phyloP scores from a whole-genome alignment of 2,113 vertebrate species.

The Tonatia bakeri region DNA sequence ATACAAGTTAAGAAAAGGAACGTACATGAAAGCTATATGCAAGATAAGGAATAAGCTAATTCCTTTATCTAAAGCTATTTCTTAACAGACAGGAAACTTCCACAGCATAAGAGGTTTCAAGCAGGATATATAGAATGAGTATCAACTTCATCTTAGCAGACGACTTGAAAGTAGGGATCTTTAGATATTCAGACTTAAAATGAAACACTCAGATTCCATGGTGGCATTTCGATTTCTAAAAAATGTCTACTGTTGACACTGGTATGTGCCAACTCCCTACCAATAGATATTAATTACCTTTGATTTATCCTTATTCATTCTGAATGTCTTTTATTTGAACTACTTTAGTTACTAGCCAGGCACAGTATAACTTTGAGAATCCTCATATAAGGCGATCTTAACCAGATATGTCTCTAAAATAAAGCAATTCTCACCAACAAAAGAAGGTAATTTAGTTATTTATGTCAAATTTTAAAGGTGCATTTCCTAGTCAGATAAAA shows the following conservation, averaged over 20 bases:
- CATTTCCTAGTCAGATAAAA: background rate
- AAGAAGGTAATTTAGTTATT: background rate
- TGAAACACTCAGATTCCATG: conserved; percentile 36
- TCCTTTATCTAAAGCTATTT: conserved; percentile 49
- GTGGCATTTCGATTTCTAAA: conserved; percentile 50
- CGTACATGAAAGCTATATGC: background rate
- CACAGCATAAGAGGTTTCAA: conserved; percentile 41
- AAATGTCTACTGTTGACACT: conserved; percentile 41
- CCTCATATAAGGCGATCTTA: background rate
- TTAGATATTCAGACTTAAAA: conserved; percentile 30
- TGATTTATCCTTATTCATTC: conserved; percentile 14
- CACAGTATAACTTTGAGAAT: background rate
- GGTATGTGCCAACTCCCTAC: conserved; percentile 27
- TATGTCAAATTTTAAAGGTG: background rate
- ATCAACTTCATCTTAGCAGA: conserved; percentile 53
- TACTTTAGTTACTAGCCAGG: background rate
- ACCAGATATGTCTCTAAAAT: background rate
- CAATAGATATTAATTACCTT: conserved; percentile 52
- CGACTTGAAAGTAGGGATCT: conserved; percentile 42
- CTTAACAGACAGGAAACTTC: conserved; percentile 50
- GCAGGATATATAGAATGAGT: conserved; percentile 37
- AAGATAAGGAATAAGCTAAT: conserved; percentile 42
- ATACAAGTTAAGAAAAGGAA: background rate
- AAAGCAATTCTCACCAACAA: background rate
- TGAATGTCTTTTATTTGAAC: conserved; percentile 40